Evolutionary conservation across 2,797 vertebrate genomes (phyloP).

Genomic region (Myotis vivesi): DNA sequence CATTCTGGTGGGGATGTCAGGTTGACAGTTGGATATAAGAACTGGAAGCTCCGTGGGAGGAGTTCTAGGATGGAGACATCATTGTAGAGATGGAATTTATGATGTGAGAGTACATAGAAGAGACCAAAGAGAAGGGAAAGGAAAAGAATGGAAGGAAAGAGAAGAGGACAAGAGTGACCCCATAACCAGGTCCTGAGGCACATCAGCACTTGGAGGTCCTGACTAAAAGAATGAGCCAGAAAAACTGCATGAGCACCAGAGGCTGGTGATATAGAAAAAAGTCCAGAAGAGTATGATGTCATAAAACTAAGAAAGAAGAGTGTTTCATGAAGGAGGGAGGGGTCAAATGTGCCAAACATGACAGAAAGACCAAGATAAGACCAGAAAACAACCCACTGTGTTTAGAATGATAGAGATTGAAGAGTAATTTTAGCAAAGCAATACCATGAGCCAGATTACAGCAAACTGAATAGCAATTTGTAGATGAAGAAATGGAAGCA

Average conservation of each 20-base stretch:
- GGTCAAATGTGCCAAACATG: background rate
- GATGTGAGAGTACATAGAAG: background rate
- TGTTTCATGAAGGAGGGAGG: background rate
- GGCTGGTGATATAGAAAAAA: background rate
- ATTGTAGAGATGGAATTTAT: background rate
- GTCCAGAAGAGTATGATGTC: background rate
- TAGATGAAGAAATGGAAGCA: background rate
- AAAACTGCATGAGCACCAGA: background rate
- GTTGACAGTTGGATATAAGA: constrained; percentile 20
- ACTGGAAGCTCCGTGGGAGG: background rate
- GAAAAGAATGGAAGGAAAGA: background rate
- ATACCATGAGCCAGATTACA: background rate
- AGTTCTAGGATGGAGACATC: background rate
- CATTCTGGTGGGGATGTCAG: constrained; percentile 29
- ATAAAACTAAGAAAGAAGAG: background rate
- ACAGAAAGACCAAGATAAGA: background rate
- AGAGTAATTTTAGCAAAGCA: background rate
- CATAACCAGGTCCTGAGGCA: background rate
- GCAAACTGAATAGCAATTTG: background rate
- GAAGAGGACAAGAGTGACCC: background rate
- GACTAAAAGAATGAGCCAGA: background rate
- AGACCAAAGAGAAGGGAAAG: background rate
- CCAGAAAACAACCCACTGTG: background rate
- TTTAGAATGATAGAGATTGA: background rate
- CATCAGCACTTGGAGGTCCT: background rate